phyloP scores from a whole-genome alignment of 92 coral and sea anemone species.

The Porites evermanni region DNA sequence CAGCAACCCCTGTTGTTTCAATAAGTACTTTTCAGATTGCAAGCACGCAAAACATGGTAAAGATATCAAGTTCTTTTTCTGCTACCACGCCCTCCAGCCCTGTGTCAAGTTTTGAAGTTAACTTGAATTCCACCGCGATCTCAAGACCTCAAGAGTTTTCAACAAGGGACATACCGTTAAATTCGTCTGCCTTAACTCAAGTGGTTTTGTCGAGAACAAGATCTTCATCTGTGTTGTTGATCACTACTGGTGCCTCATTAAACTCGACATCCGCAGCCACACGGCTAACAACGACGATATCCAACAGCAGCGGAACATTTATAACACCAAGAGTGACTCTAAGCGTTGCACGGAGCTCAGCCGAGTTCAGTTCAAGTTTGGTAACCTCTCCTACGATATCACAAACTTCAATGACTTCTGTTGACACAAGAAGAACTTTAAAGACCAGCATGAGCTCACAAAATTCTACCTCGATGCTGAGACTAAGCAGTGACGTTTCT shows the following conservation, averaged over 20 bases:
- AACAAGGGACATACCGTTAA: background rate
- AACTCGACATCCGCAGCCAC: background rate
- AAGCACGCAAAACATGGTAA: background rate
- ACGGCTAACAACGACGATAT: background rate
- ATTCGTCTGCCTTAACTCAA: background rate
- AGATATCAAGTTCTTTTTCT: background rate
- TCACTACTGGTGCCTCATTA: background rate
- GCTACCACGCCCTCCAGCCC: background rate
- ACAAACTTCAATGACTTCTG: background rate
- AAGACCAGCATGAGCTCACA: background rate
- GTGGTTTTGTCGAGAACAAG: background rate
- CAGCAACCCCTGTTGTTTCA: background rate
- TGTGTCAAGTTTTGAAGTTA: slow-evolving; percentile 1
- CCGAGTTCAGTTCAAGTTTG: background rate
- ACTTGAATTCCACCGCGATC: slow-evolving; percentile 8
- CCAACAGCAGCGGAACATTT: background rate
- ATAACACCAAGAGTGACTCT: background rate
- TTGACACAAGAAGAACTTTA: background rate
- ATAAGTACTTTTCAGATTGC: background rate
- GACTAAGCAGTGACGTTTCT: background rate
- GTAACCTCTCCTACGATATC: background rate
- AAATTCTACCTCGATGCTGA: background rate
- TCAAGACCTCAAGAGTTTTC: slow-evolving; percentile 6
- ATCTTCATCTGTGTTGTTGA: background rate
- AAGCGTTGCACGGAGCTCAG: background rate